Conservation (phyloP, 2,797 vertebrate genomes). For the Anolis apletophallus region DNA sequence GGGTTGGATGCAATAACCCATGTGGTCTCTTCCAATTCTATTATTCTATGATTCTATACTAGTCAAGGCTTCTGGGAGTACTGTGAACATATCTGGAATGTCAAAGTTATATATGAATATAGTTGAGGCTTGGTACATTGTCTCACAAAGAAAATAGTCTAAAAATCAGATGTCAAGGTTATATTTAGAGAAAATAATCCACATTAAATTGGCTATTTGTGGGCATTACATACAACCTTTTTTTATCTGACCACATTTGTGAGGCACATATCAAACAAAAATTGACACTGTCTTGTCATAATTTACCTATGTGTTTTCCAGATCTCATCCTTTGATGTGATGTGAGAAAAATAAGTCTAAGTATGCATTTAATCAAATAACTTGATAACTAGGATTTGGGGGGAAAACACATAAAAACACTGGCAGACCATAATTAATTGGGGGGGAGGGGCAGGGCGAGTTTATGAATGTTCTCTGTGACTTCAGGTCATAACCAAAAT, state of each 20-base stretch:
- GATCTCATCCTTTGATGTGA: conserved; percentile 17
- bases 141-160: neutral
- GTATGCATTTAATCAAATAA: conserved; percentile 37
- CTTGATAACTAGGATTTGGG: conserved; percentile 52
- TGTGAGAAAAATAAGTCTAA: neutral
- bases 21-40: too few relatives aligned
- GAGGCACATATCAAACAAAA: neutral
- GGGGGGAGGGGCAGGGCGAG: conserved; percentile 42
- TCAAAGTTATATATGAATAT: neutral
- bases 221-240: neutral
- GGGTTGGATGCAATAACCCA: too few relatives aligned
- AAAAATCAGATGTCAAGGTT: neutral
- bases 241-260: neutral
- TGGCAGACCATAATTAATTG: conserved; percentile 62
- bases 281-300: neutral
- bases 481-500: conserved; percentile 76
- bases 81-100: too few relatives aligned
- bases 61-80: too few relatives aligned
- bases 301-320: accelerated
- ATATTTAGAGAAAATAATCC: neutral
- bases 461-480: conserved; percentile 62
- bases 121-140: neutral
- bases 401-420: conserved; percentile 60
- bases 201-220: neutral
- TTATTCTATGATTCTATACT: too few relatives aligned